Percentiles rank a stretch among this genome's conserved stretches.
phyloP scores from a whole-genome alignment of 2,888 invertebrate genomes.

The Dryadula phaetusa region DNA sequence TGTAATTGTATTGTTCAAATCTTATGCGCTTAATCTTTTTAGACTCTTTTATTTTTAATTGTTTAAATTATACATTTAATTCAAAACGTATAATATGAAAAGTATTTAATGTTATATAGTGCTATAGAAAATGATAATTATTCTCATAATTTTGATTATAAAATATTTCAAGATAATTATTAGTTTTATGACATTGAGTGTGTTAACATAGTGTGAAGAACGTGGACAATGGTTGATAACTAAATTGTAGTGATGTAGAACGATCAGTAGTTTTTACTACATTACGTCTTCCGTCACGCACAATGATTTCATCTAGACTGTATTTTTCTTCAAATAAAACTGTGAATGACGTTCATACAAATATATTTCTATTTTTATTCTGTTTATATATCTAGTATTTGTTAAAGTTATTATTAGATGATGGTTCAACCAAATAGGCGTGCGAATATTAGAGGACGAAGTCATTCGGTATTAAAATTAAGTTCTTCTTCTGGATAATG shows the following conservation, averaged over 20 bases:
- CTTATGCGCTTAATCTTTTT: background rate
- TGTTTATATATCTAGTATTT: background rate
- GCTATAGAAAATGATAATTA: background rate
- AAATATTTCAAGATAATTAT: constrained; percentile 4
- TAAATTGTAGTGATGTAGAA: constrained; percentile 47
- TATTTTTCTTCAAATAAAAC: constrained; percentile 45
- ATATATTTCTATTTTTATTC: background rate
- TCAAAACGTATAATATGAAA: background rate
- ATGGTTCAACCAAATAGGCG: background rate
- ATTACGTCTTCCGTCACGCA: constrained; percentile 50
- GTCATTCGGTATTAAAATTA: too few relatives aligned
- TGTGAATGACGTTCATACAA: background rate
- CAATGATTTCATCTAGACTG: constrained; percentile 36
- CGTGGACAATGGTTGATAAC: constrained; percentile 46
- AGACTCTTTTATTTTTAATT: constrained; percentile 4
- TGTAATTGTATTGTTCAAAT: background rate
- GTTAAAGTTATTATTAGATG: background rate
- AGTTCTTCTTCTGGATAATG: too few relatives aligned
- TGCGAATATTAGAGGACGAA: too few relatives aligned
- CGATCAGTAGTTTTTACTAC: constrained; percentile 47
- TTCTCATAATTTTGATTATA: background rate
- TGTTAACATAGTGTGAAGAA: constrained; percentile 70
- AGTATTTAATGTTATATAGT: background rate
- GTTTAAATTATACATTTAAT: constrained; percentile 4
- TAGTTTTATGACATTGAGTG: constrained; percentile 45